These are phyloP conservation scores for Mugil cephalus DNA, from an alignment of 2,113 vertebrate genomes.

Conservation along the genomic window DNA sequence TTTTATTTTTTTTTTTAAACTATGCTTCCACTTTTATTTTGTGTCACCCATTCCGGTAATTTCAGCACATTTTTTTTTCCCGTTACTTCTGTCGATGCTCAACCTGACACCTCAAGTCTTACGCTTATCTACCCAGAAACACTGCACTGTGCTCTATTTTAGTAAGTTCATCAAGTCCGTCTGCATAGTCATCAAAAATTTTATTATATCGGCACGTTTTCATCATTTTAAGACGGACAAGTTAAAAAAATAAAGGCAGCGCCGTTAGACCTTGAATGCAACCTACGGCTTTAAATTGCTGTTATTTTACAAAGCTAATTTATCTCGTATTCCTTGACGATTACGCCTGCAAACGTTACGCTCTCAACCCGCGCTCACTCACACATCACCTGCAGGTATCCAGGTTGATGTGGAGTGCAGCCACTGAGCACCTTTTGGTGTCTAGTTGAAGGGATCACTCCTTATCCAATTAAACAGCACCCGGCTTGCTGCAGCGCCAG, in stretches of 20 bases:
- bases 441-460: constrained; percentile 76
- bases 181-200: too few species aligned
- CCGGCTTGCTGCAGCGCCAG: constrained; percentile 63
- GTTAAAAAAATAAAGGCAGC: neutral
- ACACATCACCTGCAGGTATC: constrained; percentile 26
- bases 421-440: constrained; percentile 73
- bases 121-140: too few species aligned
- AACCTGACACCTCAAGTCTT: neutral
- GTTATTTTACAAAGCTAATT: constrained; percentile 3
- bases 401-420: constrained; percentile 47
- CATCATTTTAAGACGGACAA: neutral
- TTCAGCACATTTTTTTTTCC: neutral
- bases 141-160: too few species aligned
- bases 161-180: too few species aligned
- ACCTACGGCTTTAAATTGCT: too few species aligned
- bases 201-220: too few species aligned
- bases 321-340: constrained; percentile 26
- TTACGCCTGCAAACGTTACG: constrained; percentile 17
- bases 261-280: neutral
- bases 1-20: too few species aligned
- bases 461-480: constrained; percentile 80
- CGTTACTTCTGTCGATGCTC: neutral
- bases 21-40: neutral
- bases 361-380: constrained; percentile 21
- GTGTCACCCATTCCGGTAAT: neutral